Evolutionary conservation across 1,140 invertebrate species (phyloP), one percentile per base, ranked within the genome.

Genomic region (Odontomachus brunneus): DNA sequence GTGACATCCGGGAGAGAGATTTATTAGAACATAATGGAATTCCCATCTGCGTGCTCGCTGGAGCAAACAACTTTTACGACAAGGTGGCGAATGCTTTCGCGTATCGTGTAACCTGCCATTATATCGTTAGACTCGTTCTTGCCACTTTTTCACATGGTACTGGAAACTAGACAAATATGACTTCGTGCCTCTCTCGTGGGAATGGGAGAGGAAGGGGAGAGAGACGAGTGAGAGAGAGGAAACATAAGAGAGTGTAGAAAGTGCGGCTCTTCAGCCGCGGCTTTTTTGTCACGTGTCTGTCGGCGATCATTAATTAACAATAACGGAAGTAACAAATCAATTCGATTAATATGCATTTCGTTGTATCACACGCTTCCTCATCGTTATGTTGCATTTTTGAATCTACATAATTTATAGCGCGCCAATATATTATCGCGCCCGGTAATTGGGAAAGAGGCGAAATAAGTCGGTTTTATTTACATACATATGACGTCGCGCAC

Each of bases 81-180:
- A 26, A 33, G n/a, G 12, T n/a, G n/a, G n/a, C 53, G 5, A 55
- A n/a, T 55, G 0, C n/a, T 19, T 55, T 55, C n/a, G n/a, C 53
- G 22, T 22, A n/a, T 19, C 53, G 11, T 1, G n/a, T 9, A 14
- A 51, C 44, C n/a, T 63, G n/a, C 14, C 55, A 26, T 48, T 48
- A 24, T 55, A 63, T 74, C 11, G 55, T 62, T 53, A 65, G 14
- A 75, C 17, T n/a, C 51, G 59, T 65, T 63, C 9, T 65, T 33
- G 17, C 12, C 15, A 17, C 3, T 59, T 72, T 19, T 19, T 4
- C 19, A 1, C 14, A 67, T 15, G 4, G 19, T 7, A 26, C 29
- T n/a, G 53, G 67, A 55, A 38, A 71, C 22, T 44, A 15, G 15
- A 51, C 26, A 24, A 51, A 5, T 66, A 5, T 9, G 48, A 24